Conservation (phyloP, 2,888 invertebrate genomes). For the Elgonia sp. region DNA sequence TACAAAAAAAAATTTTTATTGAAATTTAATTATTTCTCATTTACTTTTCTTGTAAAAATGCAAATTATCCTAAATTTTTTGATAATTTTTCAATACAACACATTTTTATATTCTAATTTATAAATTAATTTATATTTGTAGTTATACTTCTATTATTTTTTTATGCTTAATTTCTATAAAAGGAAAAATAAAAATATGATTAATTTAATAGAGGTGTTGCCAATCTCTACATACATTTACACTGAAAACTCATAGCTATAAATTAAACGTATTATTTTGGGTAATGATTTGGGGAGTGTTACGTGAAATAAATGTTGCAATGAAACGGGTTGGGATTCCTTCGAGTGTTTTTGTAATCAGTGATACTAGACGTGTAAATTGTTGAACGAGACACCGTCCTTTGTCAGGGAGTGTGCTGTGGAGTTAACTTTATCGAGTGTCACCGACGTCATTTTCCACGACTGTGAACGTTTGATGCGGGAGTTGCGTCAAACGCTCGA, state of each 20-base stretch:
- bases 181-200: too few species aligned
- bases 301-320: conserved; percentile 11
- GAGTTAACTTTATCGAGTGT: conserved; percentile 71
- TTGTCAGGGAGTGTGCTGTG: conserved; percentile 22
- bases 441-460: conserved; percentile 69
- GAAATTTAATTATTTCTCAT: too few species aligned
- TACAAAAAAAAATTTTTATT: too few species aligned
- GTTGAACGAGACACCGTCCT: conserved; percentile 50
- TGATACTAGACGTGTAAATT: conserved; percentile 57
- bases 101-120: too few species aligned
- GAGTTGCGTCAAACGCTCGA: conserved; percentile 66
- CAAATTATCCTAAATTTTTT: too few species aligned
- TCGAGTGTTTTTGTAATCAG: conserved; percentile 63
- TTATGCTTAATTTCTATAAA: too few species aligned
- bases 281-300: neutral
- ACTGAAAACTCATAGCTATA: neutral
- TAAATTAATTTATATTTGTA: too few species aligned
- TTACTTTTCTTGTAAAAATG: too few species aligned
- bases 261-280: neutral
- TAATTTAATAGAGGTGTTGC: too few species aligned
- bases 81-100: too few species aligned
- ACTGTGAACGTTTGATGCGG: conserved; percentile 69
- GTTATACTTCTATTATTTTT: too few species aligned
- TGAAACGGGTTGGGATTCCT: conserved; percentile 42
- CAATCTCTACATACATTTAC: too few species aligned